Evolutionary conservation across 2,797 vertebrate species (phyloP), one percentile per base, ranked within the genome.

Genomic region (Sitta carolinensis): DNA sequence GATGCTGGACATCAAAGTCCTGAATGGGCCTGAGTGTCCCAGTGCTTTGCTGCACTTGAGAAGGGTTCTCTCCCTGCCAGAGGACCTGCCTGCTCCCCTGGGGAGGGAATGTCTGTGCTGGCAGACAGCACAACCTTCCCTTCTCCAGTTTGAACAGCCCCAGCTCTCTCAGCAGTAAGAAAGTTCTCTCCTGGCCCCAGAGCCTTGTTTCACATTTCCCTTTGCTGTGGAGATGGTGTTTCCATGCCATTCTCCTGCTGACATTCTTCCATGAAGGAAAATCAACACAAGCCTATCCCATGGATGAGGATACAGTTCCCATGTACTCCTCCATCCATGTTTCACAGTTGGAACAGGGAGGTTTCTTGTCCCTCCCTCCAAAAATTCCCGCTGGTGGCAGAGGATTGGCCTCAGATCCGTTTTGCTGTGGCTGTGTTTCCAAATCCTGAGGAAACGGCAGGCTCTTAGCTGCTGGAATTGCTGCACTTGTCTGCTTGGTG

Each of bases 381-480:
- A 3, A 48, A 79, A 32, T 0, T 0, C 17, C 0, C 0, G 9
- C 55, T 55, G 42, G 22, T 66, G 42, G n/a, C 51, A 27, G 51
- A 66, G 51, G 34, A n/a, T 57, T 38, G 14, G 29, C 51, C 61
- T 57, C 51, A 79, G 51, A 57, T 54, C 5, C 1, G 25, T 64
- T 64, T 36, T 78, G 21, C 27, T 64, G 27, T 32, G n/a, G 13
- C 16, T 55, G n/a, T 58, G 55, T 55, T 47, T 66, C 50, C 45
- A 21, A 78, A 45, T 55, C 13, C n/a, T 0, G 3, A 26, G 51
- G 51, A 55, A 32, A 26, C 57, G n/a, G 42, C 76, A 55, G 42
- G 21, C 45, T 55, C 40, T 64, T 47, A 66, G 42, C 61, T 78
- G 40, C 51, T 78, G 42, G 27, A 47, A 13, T 55, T 66, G n/a